Base-by-base conservation (phyloP, 2,113 vertebrate genomes). In the Pelmatolapia mariae region DNA sequence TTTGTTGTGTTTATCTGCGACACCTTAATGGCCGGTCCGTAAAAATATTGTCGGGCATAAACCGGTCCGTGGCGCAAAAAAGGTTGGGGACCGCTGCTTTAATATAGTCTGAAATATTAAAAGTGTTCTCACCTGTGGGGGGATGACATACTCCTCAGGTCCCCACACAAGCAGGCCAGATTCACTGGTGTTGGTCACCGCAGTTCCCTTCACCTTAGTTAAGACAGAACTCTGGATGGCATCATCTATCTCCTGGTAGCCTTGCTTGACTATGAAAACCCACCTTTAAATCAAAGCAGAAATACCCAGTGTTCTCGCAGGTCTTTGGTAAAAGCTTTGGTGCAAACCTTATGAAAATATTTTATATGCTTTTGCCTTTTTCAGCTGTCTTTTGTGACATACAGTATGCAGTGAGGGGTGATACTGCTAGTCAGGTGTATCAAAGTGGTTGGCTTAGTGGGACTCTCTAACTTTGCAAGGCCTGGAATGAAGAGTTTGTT, bases 161-260 rank as follows among this genome's bases (percentile, higher is more conserved):
- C 98, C 98, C 98, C 98, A 99, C 8, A 99, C 92, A 63, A 96
- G 90, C 82, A 95, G 92, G 7, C 97, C 97, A 1, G 97, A 96
- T 83, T 96, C 96, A 0, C 97, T 95, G 54, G 96, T 98, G 94
- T 98, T 98, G 9, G 71, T 98, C 86, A 97, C 95, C 3, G 96
- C 95, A 38, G 97, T 97, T 0, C 98, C 98, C 79, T 99, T 99
- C 89, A 99, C 95, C 93, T 99, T 99, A 81, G 98, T 98, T 80
- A 98, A 95, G 66, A 99, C 96, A 1, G 98, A 97, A 81, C 97
- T 98, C 95, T 98, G 97, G 57, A 99, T 94, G 31, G 97, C 96
- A 0, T 98, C 97, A 29, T 99, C 98, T 1, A 87, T 96, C 22
- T 97, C 97, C 93, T 99, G 98, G 87, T 99, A 99, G 82, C 97